phyloP scores from a whole-genome alignment of 2,888 invertebrate genomes.

The Melanchra persicariae region DNA sequence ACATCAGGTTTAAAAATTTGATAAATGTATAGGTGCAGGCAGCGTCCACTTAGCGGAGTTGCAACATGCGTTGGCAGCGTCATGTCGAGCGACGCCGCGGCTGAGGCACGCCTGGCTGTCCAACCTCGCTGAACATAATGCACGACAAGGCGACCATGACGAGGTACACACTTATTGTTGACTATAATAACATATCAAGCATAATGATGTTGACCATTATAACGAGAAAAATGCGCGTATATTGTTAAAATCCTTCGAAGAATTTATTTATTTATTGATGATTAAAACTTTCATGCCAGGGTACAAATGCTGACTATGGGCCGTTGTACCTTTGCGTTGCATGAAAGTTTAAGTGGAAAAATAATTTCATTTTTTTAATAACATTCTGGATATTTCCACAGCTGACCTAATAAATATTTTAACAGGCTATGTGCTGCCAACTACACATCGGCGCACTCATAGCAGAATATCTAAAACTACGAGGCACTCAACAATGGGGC shows the following conservation, averaged over 20 bases:
- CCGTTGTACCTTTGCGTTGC: too few relatives aligned
- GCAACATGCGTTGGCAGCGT: slow-evolving; percentile 97
- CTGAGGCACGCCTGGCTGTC: slow-evolving; percentile 98
- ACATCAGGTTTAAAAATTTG: background rate
- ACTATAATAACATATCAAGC: too few relatives aligned
- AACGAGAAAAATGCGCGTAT: too few relatives aligned
- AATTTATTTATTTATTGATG: too few relatives aligned
- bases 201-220: too few relatives aligned
- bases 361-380: too few relatives aligned
- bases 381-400: background rate
- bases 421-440: slow-evolving; percentile 97
- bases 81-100: slow-evolving; percentile 98
- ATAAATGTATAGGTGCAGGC: slow-evolving; percentile 93
- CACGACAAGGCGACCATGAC: slow-evolving; percentile 95
- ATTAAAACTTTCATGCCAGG: too few relatives aligned
- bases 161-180: slow-evolving; percentile 91
- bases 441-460: slow-evolving; percentile 98
- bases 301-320: too few relatives aligned
- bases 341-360: too few relatives aligned
- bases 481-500: slow-evolving; percentile 94
- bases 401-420: background rate
- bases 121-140: slow-evolving; percentile 97
- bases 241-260: too few relatives aligned
- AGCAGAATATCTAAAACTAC: slow-evolving; percentile 97
- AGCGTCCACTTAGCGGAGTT: slow-evolving; percentile 97